phyloP scores from a whole-genome alignment of 2,888 invertebrate genomes.

The Tachystola acroxantha region DNA sequence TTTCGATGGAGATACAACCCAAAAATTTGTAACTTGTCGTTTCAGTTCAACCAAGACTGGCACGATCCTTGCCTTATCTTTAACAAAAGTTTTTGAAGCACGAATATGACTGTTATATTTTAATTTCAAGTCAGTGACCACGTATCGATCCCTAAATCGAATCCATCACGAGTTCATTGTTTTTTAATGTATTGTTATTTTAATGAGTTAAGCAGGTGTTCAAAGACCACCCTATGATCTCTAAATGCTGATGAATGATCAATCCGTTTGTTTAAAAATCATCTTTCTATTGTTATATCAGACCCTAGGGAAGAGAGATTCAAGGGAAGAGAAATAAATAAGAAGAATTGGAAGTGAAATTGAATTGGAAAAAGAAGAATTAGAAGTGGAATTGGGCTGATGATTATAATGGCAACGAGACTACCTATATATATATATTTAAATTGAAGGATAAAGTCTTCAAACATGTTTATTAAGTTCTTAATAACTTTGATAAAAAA shows the following conservation, averaged over 20 bases:
- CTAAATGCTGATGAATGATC: neutral
- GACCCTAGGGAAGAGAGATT: no score
- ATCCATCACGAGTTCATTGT: slow-evolving; percentile 1
- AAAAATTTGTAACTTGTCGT: slow-evolving; percentile 8
- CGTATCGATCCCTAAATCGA: neutral
- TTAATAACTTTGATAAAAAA: no score
- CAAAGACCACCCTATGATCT: slow-evolving; percentile 6
- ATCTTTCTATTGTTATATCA: no score
- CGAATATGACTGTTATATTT: neutral
- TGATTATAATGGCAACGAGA: no score
- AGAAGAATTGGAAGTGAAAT: no score
- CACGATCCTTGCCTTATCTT: slow-evolving; percentile 7
- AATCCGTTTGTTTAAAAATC: neutral
- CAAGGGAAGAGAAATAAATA: no score
- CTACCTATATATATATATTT: no score
- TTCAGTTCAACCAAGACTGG: slow-evolving; percentile 13
- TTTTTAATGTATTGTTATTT: slow-evolving; percentile 3
- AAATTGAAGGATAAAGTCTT: no score
- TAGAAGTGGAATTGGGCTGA: no score
- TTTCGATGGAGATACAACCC: slow-evolving; percentile 10
- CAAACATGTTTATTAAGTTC: no score
- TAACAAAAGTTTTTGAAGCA: slow-evolving; percentile 2
- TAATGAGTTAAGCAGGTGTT: slow-evolving; percentile 5
- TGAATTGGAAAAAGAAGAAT: no score
- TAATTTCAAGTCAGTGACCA: slow-evolving; percentile 1